Base-by-base conservation (phyloP, 2,113 vertebrate genomes). In the Megaceryle maxima region DNA sequence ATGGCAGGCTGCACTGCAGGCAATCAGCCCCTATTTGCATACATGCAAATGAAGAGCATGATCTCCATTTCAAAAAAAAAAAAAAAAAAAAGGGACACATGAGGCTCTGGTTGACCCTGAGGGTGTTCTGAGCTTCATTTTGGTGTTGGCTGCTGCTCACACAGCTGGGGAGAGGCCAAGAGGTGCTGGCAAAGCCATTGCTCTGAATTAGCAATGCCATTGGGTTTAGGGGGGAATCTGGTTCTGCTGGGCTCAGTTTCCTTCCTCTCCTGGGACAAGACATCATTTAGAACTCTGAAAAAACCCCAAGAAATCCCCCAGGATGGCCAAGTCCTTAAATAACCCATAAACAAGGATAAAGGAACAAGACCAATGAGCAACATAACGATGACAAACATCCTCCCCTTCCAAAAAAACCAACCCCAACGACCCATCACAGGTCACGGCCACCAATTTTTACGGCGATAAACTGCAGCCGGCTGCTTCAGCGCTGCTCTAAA, bases 11-110 rank as follows among this genome's bases (percentile, higher is more conserved):
- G 33, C 0, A 4, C 44, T 17, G 66, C 10, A 6, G 46, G 43
- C 25, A 62, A 16, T 63, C 66, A n/a, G 18, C 25, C 29, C 63
- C 69, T 28, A 86, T 98, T 98, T 97, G 94, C 96, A 96, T 48
- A 50, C 2, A 96, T 97, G 96, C 90, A 97, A 93, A 98, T 93
- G 63, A 56, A 41, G 83, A 55, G 59, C 43, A 5, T 1, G 6
- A 82, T 73, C 86, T 59, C 48, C 66, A 20, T 81, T 90, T 75
- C 50, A 51, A 25, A 43, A 81, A 94, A 88, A 94, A 67, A 37
- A 37, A 37, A 37, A 9, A n/a, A n/a, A n/a, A n/a, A n/a, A n/a
- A n/a, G 39, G 83, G 95, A 81, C 79, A 79, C 85, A 39, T 55
- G 69, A 80, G 80, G 62, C 55, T 82, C n/a, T 9, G 33, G 26